Evolutionary conservation across 2,888 invertebrate species (phyloP), one percentile per base, ranked within the genome.

Genomic region (Synanthedon vespiformis): DNA sequence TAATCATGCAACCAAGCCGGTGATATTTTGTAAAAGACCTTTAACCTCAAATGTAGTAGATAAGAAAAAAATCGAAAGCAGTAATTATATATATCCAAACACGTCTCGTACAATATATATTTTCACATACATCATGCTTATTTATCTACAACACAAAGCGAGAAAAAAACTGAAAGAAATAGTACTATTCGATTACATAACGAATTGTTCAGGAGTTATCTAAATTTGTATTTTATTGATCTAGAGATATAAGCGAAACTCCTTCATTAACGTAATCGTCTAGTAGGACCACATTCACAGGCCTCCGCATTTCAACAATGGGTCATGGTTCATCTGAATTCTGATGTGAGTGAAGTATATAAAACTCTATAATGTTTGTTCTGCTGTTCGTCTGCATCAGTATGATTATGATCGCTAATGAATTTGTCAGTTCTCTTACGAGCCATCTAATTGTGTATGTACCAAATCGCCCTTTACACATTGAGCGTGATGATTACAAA

Each of bases 261-360:
- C 49, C 50, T 60, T 61, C 55, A 61, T 57, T 57, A 60, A 60
- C 61, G 75, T 77, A 77, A 77, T 80, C 80, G 80, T 65, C 63
- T 73, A 78, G 77, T 67, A 70, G 59, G 76, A 81, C 76, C 80
- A 80, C 80, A 80, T 79, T 82, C 76, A 80, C 77, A 84, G 75
- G 81, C 77, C 71, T 77, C 72, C 70, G 71, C 74, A 58, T 77
- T 69, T 75, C 66, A 64, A 64, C 63, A 70, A 80, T 80, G 77
- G 61, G 57, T 58, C 61, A 63, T 57, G 61, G 61, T 60, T 57
- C 62, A 65, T 79, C 68, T 44, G 6, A 34, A 34, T 34, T 34
- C 10, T 73, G 71, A 85, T 83, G 85, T 87, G 73, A 79, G 84
- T 86, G 83, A 84, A 83, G 85, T 82, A 80, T 78, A 34, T 2